phyloP scores from a whole-genome alignment of 2,113 vertebrate genomes.

The Mus spicilegus region DNA sequence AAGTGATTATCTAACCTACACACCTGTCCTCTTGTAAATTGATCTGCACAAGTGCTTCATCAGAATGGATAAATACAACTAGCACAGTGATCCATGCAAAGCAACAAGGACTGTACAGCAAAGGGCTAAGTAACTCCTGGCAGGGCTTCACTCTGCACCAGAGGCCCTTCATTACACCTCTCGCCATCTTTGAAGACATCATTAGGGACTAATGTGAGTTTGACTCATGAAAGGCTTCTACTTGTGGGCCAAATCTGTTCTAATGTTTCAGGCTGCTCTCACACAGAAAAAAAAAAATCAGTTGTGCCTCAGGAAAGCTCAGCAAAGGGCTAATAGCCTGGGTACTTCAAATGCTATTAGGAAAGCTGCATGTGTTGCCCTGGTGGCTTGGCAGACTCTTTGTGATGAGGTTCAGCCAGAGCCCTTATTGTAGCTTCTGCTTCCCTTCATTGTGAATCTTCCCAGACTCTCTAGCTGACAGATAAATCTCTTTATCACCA shows the following conservation, averaged over 20 bases:
- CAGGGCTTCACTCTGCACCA: accelerated
- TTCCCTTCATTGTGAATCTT: constrained; percentile 14
- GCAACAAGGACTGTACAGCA: background rate
- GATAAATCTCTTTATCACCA: constrained; percentile 30
- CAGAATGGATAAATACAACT: no score
- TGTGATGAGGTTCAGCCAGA: background rate
- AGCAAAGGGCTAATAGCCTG: background rate
- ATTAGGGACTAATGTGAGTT: background rate
- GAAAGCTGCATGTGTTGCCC: background rate
- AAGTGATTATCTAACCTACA: background rate
- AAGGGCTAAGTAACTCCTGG: background rate
- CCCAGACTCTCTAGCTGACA: constrained; percentile 2
- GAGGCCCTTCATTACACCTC: background rate
- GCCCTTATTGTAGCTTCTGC: background rate
- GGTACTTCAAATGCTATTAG: background rate
- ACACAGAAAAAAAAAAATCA: background rate
- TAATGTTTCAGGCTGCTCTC: background rate
- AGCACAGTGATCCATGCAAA: background rate
- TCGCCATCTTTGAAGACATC: background rate
- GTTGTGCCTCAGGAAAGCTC: background rate
- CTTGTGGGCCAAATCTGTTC: background rate
- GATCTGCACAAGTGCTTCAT: background rate
- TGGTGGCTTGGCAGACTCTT: background rate
- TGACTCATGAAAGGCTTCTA: background rate
- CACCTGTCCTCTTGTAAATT: background rate